phyloP scores from a whole-genome alignment of 2,797 vertebrate genomes.

The Sebastes kiyomatsui region DNA sequence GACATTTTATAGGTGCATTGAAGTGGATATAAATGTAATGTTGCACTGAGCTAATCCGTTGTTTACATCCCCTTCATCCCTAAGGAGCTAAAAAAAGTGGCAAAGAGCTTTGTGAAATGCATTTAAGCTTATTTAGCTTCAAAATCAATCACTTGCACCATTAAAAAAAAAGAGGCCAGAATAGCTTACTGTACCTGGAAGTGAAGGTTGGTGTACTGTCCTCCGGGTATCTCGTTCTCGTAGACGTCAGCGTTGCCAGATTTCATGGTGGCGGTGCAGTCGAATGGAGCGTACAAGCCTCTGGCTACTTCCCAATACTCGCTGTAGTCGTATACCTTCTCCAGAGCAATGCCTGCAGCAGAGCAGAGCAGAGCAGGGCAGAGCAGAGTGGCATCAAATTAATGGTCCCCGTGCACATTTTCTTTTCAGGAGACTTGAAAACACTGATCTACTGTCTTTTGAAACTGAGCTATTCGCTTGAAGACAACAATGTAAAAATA shows the following conservation, averaged over 20 bases:
- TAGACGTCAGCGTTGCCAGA: conserved; percentile 96
- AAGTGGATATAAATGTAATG: background rate
- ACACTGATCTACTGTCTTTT: background rate
- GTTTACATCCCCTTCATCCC: conserved; percentile 6
- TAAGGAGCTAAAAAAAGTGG: background rate
- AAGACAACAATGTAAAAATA: no score
- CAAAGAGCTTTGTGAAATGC: conserved; percentile 18
- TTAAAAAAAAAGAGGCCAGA: background rate
- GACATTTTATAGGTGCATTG: background rate
- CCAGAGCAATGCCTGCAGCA: conserved; percentile 87
- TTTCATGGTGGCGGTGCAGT: conserved; percentile 99
- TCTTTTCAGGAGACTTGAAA: background rate
- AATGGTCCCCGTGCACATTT: background rate
- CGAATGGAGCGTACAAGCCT: conserved; percentile 92
- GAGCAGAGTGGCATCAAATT: background rate
- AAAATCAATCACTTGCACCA: conserved; percentile 7
- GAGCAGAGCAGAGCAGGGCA: background rate
- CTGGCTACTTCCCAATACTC: conserved; percentile 96
- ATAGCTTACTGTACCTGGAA: conserved; percentile 75
- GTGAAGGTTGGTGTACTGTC: conserved; percentile 98
- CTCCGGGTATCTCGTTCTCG: conserved; percentile 97
- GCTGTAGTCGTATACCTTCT: conserved; percentile 96
- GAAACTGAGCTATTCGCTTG: background rate
- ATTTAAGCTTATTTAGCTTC: conserved; percentile 1
- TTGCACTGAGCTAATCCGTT: background rate